Conservation (phyloP, 37 sponge, comb jelly and placozoan species). For the Mnemiopsis leidyi region DNA sequence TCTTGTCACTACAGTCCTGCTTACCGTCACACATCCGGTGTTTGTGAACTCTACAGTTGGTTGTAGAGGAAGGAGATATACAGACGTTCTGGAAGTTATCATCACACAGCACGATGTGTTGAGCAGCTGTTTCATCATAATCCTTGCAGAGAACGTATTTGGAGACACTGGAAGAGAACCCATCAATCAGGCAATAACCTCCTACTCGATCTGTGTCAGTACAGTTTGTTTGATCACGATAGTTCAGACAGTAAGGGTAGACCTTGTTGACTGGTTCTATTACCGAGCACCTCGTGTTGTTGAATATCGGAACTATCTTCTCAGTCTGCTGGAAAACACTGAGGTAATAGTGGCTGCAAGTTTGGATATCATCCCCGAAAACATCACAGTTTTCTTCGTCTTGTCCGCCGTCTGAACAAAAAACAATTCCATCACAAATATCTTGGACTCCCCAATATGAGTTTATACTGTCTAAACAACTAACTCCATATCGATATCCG, state of each 20-base stretch:
- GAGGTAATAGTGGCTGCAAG: not conserved
- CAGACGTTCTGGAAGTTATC: not conserved
- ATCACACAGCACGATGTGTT: not conserved
- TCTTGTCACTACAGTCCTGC: not conserved
- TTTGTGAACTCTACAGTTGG: not conserved
- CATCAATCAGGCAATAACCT: not conserved
- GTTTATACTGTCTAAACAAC: not conserved
- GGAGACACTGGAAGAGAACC: not conserved
- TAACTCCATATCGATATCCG: not conserved
- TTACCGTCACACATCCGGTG: not conserved
- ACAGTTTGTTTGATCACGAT: not conserved
- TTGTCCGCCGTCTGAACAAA: not conserved
- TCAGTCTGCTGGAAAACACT: not conserved
- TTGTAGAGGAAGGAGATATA: not conserved
- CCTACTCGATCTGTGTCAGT: not conserved
- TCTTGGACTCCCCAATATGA: not conserved
- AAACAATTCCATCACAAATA: not conserved
- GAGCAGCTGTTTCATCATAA: not conserved
- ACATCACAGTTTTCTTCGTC: not conserved
- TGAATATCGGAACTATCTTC: not conserved
- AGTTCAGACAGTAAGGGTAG: not conserved
- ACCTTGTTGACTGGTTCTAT: not conserved
- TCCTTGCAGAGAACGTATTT: not conserved
- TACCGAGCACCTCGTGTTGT: not conserved
- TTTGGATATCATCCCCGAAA: not conserved